phyloP scores from a whole-genome alignment of 2,888 invertebrate genomes.

The Odontomyia ornata region DNA sequence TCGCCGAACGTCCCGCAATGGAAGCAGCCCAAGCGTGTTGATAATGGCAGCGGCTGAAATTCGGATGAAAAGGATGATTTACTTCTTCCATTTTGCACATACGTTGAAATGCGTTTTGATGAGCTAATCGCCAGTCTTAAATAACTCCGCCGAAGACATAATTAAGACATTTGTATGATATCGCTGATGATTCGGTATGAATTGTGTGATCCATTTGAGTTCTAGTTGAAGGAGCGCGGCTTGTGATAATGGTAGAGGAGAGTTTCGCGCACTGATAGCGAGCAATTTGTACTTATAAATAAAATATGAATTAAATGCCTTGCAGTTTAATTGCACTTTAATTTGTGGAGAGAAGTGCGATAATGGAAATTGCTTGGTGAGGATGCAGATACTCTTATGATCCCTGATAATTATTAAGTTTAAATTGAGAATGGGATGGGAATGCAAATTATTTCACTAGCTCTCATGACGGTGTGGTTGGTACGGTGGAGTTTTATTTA shows the following conservation, averaged over 20 bases:
- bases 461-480: no score
- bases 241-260: not conserved
- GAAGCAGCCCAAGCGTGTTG: not conserved
- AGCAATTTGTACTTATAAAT: not conserved
- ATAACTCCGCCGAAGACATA: slow-evolving; percentile 17
- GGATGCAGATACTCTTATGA: no score
- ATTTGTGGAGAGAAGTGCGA: not conserved
- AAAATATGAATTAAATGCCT: slow-evolving; percentile 2
- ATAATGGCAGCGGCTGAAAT: not conserved
- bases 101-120: not conserved
- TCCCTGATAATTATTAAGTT: no score
- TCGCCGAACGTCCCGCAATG: slow-evolving; percentile 7
- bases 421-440: no score
- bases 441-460: no score
- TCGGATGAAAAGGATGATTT: not conserved
- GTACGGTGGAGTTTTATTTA: no score
- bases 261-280: not conserved
- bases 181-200: not conserved
- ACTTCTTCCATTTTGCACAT: not conserved
- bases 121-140: slow-evolving; percentile 18
- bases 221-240: not conserved
- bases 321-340: not conserved
- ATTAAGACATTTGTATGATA: slow-evolving; percentile 30
- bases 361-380: not conserved
- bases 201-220: not conserved